Conservation (phyloP, 2,888 invertebrate genomes). For the Eupeodes luniger region DNA sequence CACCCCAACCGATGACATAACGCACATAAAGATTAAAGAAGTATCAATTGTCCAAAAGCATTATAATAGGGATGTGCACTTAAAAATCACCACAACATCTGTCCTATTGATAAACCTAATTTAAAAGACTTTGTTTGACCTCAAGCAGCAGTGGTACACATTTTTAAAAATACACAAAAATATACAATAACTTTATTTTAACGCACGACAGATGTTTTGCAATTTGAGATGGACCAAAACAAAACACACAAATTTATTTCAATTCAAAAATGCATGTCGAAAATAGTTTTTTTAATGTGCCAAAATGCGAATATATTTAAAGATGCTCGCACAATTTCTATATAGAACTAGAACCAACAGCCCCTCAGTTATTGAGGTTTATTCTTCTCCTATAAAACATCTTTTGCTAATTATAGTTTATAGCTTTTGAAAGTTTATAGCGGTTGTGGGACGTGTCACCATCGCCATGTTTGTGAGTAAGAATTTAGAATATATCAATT, state of each 20-base stretch:
- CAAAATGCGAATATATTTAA: slow-evolving; percentile 64
- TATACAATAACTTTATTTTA: not conserved
- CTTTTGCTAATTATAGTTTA: slow-evolving; percentile 62
- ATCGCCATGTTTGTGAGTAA: slow-evolving; percentile 32
- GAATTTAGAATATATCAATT: slow-evolving; percentile 43
- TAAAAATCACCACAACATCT: slow-evolving; percentile 68
- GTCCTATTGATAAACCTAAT: slow-evolving; percentile 42
- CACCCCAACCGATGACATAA: not conserved
- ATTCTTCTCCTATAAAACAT: not conserved
- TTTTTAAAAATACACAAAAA: not conserved
- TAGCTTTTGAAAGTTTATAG: slow-evolving; percentile 29
- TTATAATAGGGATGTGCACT: slow-evolving; percentile 38
- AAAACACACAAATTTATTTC: slow-evolving; percentile 36
- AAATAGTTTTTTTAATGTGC: not conserved
- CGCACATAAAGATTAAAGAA: not conserved
- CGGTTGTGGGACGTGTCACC: slow-evolving; percentile 26
- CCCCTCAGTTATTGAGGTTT: slow-evolving; percentile 42
- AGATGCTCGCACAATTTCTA: slow-evolving; percentile 54
- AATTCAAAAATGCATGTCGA: slow-evolving; percentile 50
- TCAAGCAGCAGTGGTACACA: not conserved
- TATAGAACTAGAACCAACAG: not conserved
- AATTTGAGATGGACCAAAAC: slow-evolving; percentile 56
- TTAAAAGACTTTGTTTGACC: slow-evolving; percentile 28
- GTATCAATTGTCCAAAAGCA: slow-evolving; percentile 9
- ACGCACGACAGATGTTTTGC: slow-evolving; percentile 63